Evolutionary conservation across 2,113 vertebrate species (phyloP).

Genomic region (Callorhinus ursinus): DNA sequence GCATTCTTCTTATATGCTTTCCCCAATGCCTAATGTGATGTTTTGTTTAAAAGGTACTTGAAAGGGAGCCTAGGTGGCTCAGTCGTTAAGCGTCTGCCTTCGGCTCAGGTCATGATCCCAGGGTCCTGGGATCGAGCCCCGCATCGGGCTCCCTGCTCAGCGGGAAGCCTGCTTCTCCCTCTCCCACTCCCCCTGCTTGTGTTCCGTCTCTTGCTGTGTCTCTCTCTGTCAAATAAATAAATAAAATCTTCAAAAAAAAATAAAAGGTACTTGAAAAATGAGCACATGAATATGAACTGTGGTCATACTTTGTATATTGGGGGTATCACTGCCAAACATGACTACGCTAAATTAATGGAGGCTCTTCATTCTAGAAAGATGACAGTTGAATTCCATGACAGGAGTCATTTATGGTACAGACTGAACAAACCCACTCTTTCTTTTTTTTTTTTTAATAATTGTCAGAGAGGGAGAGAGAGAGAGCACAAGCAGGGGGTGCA

Average conservation of each 20-base stretch:
- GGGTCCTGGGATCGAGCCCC: too few relatives aligned
- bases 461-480: too few relatives aligned
- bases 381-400: background rate
- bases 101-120: too few relatives aligned
- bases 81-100: too few relatives aligned
- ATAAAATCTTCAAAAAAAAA: too few relatives aligned
- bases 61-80: background rate
- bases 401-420: background rate
- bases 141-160: too few relatives aligned
- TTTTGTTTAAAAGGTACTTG: slow-evolving; percentile 43
- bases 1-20: background rate
- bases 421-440: background rate
- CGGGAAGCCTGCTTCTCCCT: too few relatives aligned
- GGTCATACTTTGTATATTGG: background rate
- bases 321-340: background rate
- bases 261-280: slow-evolving; percentile 28
- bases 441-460: too few relatives aligned
- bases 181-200: too few relatives aligned
- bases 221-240: too few relatives aligned
- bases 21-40: background rate
- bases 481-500: too few relatives aligned
- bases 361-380: slow-evolving; percentile 21
- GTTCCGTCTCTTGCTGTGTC: too few relatives aligned
- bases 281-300: background rate
- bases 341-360: background rate